Conservation (phyloP, 2,888 invertebrate species). For the Agriotes lineatus region DNA sequence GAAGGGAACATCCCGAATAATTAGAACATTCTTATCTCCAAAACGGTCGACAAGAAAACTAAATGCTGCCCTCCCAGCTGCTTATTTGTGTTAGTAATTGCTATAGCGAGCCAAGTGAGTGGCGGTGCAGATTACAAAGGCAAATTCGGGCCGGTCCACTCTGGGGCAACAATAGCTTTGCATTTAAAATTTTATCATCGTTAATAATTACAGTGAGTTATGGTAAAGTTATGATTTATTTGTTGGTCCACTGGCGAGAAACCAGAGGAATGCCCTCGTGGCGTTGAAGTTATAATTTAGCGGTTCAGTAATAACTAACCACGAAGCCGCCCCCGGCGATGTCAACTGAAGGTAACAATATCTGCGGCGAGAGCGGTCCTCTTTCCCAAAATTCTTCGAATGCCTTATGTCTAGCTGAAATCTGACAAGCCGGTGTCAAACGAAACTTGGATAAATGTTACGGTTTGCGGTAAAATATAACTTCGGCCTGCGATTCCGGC, state of each 20-base stretch:
- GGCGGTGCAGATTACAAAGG: not conserved
- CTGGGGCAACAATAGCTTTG: constrained; percentile 24
- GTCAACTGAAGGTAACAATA: constrained; percentile 46
- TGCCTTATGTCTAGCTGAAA: constrained; percentile 28
- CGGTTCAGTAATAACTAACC: constrained; percentile 47
- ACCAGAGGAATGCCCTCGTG: constrained; percentile 51
- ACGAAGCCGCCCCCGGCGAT: constrained; percentile 39
- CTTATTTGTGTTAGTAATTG: not conserved
- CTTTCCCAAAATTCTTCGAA: constrained; percentile 36
- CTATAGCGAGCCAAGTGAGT: not conserved
- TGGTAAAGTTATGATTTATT: constrained; percentile 44
- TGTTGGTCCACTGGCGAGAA: constrained; percentile 42
- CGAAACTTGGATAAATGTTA: constrained; percentile 20
- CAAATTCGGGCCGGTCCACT: constrained; percentile 7
- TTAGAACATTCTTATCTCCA: not conserved
- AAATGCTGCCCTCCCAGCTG: not conserved
- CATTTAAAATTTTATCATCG: constrained; percentile 41
- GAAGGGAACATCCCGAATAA: not conserved
- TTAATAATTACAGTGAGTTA: constrained; percentile 44
- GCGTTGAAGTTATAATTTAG: constrained; percentile 48
- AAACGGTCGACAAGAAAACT: not conserved
- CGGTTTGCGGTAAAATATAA: not conserved
- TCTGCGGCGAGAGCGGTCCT: constrained; percentile 31
- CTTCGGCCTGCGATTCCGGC: constrained; percentile 1
- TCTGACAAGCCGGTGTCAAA: constrained; percentile 31